phyloP scores from a whole-genome alignment of 1,140 invertebrate genomes.

The Drosophila yakuba region DNA sequence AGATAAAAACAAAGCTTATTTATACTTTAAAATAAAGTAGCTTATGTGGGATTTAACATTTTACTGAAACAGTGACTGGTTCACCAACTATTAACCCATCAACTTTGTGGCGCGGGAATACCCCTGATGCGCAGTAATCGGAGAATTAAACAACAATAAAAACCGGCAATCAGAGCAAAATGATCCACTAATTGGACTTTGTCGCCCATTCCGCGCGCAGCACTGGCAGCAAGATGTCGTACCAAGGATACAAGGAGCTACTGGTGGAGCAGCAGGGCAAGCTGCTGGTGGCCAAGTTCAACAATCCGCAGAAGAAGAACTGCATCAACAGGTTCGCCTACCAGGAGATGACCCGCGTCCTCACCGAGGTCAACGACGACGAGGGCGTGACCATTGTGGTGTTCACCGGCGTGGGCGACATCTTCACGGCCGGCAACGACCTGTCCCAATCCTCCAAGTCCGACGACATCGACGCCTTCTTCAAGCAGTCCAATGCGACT shows the following conservation, averaged over 20 bases:
- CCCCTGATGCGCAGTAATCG: slow-evolving; percentile 19
- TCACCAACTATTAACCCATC: slow-evolving; percentile 7
- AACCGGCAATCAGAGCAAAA: slow-evolving; percentile 18
- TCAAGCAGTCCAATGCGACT: slow-evolving; percentile 37
- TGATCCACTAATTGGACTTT: slow-evolving; percentile 33
- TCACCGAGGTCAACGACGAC: slow-evolving; percentile 60
- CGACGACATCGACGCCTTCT: slow-evolving; percentile 31
- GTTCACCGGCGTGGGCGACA: slow-evolving; percentile 67
- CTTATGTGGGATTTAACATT: neutral
- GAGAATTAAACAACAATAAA: slow-evolving; percentile 37
- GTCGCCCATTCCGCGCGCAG: slow-evolving; percentile 12
- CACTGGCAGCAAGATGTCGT: slow-evolving; percentile 43
- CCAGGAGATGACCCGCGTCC: slow-evolving; percentile 50
- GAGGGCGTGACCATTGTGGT: slow-evolving; percentile 59
- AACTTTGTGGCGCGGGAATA: neutral
- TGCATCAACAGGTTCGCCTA: slow-evolving; percentile 87
- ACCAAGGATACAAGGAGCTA: slow-evolving; percentile 51
- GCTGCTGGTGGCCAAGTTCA: slow-evolving; percentile 87
- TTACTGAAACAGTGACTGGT: neutral
- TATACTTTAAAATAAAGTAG: too few relatives aligned
- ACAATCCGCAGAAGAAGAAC: slow-evolving; percentile 92
- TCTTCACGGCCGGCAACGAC: slow-evolving; percentile 73
- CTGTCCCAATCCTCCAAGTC: slow-evolving; percentile 18
- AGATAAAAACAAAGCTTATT: too few relatives aligned
- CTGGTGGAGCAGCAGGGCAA: slow-evolving; percentile 64